Conservation (phyloP, 1,140 invertebrate species). For the Myzus persicae region DNA sequence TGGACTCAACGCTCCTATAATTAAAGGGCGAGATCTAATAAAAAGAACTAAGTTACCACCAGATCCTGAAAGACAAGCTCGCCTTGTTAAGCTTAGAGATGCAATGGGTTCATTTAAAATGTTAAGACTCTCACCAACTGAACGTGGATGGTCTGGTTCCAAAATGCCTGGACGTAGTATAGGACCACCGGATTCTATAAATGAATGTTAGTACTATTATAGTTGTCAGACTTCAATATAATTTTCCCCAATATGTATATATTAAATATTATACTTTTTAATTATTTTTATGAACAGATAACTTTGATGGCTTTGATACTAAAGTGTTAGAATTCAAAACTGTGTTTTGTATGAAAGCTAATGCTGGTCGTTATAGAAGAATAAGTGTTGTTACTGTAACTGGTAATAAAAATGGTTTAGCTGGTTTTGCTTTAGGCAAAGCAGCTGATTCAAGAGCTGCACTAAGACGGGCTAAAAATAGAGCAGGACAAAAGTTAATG, state of each 20-base stretch:
- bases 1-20: constrained; percentile 84
- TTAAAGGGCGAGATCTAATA: constrained; percentile 79
- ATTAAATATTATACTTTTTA: background rate
- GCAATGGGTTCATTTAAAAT: constrained; percentile 71
- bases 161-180: constrained; percentile 84
- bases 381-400: constrained; percentile 79
- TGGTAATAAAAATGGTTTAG: constrained; percentile 89
- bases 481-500: constrained; percentile 85
- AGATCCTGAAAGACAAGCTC: constrained; percentile 76
- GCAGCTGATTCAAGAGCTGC: constrained; percentile 72
- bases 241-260: constrained; percentile 27
- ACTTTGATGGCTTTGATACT: constrained; percentile 87
- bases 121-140: constrained; percentile 77
- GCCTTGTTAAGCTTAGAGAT: constrained; percentile 77
- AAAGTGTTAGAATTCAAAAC: constrained; percentile 81
- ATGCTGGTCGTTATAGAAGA: constrained; percentile 77
- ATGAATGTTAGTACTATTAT: constrained; percentile 69
- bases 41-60: constrained; percentile 74
- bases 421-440: constrained; percentile 81
- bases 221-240: background rate
- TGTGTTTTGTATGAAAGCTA: constrained; percentile 85
- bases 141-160: constrained; percentile 88
- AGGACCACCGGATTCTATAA: constrained; percentile 85
- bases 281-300: constrained; percentile 72
- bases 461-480: constrained; percentile 81